phyloP scores from a whole-genome alignment of 2,888 invertebrate species.

The Chrysina gloriosa region DNA sequence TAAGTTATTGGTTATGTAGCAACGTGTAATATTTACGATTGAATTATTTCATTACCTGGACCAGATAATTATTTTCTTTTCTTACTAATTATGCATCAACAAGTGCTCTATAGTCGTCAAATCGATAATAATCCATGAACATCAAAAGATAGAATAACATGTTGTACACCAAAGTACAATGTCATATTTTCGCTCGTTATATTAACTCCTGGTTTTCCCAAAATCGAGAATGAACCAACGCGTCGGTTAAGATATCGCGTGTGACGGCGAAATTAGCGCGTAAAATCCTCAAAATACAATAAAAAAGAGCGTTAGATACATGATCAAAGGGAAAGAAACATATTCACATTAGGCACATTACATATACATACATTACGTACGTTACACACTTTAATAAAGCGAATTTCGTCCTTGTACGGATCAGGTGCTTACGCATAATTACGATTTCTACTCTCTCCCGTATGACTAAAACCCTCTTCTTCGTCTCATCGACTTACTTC shows the following conservation, averaged over 20 bases:
- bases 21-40: too few relatives aligned
- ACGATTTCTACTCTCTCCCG: constrained; percentile 24
- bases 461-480: constrained; percentile 5
- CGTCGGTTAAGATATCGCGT: background rate
- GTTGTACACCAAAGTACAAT: constrained; percentile 16
- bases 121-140: constrained; percentile 19
- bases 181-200: constrained; percentile 11
- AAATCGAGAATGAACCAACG: constrained; percentile 6
- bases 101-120: background rate
- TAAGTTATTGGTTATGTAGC: too few relatives aligned
- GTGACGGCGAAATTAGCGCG: constrained; percentile 15
- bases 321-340: constrained; percentile 10
- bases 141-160: constrained; percentile 16
- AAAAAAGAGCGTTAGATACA: constrained; percentile 4
- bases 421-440: constrained; percentile 28
- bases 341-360: constrained; percentile 27
- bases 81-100: background rate
- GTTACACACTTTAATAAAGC: constrained; percentile 2
- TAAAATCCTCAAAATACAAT: constrained; percentile 12
- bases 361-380: constrained; percentile 15
- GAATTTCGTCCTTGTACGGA: constrained; percentile 34
- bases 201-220: background rate
- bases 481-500: constrained; percentile 56
- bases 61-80: background rate
- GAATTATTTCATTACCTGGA: background rate